Base-by-base conservation (phyloP, 1,140 invertebrate genomes). In the Thaumetopoea pityocampa region DNA sequence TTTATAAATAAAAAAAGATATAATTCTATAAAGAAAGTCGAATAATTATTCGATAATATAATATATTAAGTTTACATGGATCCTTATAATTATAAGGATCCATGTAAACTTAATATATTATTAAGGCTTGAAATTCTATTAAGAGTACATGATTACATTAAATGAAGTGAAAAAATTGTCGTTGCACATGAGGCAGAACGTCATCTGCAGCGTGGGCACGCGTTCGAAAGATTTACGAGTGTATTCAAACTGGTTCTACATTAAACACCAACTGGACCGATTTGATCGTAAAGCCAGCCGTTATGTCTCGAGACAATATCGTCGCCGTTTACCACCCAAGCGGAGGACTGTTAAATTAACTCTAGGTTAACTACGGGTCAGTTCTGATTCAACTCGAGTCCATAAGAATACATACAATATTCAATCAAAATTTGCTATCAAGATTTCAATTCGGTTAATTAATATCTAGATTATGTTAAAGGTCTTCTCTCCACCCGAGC, bases 161-260 rank as follows among this genome's bases (percentile, higher is more conserved):
- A 33, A 33, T 11, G 18, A 22, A 20, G 3, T 29, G 30, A 35
- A 24, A 35, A 28, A 20, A 15, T 15, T 26, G 14, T 6, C 15
- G 20, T 12, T 29, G 9, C 18, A 8, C 57, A 64, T 64, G 55
- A 66, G 61, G 64, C 51, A 50, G 46, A 55, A 46, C 62, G 61
- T 68, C 62, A 65, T 56, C 46, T 51, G 49, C 24, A 51, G 62
- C 54, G 64, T 70, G 68, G 68, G 69, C 70, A 72, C 68, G 67
- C 65, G 67, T 51, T 53, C 45, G 27, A 46, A 52, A 74, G 70
- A 74, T 71, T 73, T 74, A 78, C 71, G 70, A 67, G 68, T 74
- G 64, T 70, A 71, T 78, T 78, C 72, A 76, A 78, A 78, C 70
- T 73, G 70, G 68, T 76, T 78, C 66, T 64, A 67, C 69, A 72